Evolutionary conservation across 2,113 vertebrate genomes (phyloP), one percentile per base, ranked within the genome.

Genomic region (Pica pica): DNA sequence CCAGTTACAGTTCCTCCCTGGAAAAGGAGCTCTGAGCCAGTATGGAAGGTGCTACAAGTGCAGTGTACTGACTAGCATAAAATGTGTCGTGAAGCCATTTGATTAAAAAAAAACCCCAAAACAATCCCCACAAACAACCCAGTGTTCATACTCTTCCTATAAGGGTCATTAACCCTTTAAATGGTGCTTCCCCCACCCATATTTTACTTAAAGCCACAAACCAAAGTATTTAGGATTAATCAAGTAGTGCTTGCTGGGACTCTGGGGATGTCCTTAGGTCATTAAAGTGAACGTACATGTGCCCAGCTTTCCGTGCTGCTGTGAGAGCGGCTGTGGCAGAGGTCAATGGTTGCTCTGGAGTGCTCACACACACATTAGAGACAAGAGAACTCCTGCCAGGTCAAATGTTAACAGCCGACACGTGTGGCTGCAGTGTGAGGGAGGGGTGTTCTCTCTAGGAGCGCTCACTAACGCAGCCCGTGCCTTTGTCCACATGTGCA

Each of bases 241-340:
- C 97, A 95, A 95, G 96, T 97, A 98, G 95, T 83, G 68, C 93
- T 97, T 95, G 92, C 96, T 96, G 94, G 95, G 97, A 69, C 94
- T 90, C 74, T 80, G 71, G 79, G 92, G 91, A 33, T 4, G 28
- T 63, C 94, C 95, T 95, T 35, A 44, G 81, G 27, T 83, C 83
- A 27, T 41, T 42, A 47, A 81, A 39, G 86, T 44, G 74, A 82
- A 73, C 7, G 1, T 18, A 89, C 84, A 56, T 19, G 70, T 77
- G 87, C 89, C 46, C 37, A 31, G 11, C 28, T 63, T 24, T 30
- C 44, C 24, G 16, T 28, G 92, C 84, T 60, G n/a, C 88, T 60
- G 79, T 6, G 33, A 80, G 83, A 70, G 49, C 37, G 90, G 89
- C 74, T 56, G 91, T 71, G 61, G 4, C 10, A 35, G 77, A 35